These are phyloP conservation scores for Ictalurus furcatus DNA, from an alignment of 2,113 vertebrate genomes.

Conservation along the genomic window DNA sequence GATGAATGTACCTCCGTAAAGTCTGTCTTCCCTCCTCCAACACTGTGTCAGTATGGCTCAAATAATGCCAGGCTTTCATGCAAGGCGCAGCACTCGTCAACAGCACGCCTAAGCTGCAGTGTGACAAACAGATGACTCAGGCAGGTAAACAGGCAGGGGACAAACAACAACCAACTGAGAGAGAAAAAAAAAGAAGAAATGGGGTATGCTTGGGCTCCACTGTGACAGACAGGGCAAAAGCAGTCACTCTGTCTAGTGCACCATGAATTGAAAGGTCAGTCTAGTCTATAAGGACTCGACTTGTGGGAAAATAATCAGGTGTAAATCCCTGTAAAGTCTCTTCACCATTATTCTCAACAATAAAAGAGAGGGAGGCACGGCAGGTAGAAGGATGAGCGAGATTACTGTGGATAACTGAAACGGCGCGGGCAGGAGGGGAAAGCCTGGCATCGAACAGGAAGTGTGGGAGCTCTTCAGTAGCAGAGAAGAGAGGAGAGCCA, in stretches of 20 bases:
- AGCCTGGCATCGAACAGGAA: slow-evolving; percentile 45
- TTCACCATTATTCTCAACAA: slow-evolving; percentile 51
- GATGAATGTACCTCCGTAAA: slow-evolving; percentile 30
- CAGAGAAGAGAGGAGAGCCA: slow-evolving; percentile 35
- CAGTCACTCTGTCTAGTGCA: slow-evolving; percentile 26
- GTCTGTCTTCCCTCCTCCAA: slow-evolving; percentile 27
- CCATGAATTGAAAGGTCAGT: slow-evolving; percentile 50
- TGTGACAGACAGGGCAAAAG: slow-evolving; percentile 23
- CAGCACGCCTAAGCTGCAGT: slow-evolving; percentile 41
- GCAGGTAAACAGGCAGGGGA: slow-evolving; percentile 55
- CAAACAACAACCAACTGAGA: slow-evolving; percentile 45
- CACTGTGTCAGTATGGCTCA: slow-evolving; percentile 37
- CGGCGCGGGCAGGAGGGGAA: slow-evolving; percentile 38
- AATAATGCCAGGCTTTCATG: slow-evolving; percentile 53
- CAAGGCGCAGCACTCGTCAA: slow-evolving; percentile 48
- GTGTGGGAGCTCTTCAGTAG: slow-evolving; percentile 43
- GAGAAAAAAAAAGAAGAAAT: slow-evolving; percentile 12
- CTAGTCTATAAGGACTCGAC: slow-evolving; percentile 36
- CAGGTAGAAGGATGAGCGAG: slow-evolving; percentile 44
- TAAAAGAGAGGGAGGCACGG: slow-evolving; percentile 31
- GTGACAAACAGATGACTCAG: slow-evolving; percentile 55
- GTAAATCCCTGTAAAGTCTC: slow-evolving; percentile 50
- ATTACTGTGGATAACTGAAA: slow-evolving; percentile 51
- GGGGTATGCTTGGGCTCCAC: slow-evolving; percentile 1
- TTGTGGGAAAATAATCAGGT: slow-evolving; percentile 52